A percentile compares a stretch with the other conserved stretches of the same genome.
Conservation (phyloP, 2,113 vertebrate species). For the Phalacrocorax aristotelis region DNA sequence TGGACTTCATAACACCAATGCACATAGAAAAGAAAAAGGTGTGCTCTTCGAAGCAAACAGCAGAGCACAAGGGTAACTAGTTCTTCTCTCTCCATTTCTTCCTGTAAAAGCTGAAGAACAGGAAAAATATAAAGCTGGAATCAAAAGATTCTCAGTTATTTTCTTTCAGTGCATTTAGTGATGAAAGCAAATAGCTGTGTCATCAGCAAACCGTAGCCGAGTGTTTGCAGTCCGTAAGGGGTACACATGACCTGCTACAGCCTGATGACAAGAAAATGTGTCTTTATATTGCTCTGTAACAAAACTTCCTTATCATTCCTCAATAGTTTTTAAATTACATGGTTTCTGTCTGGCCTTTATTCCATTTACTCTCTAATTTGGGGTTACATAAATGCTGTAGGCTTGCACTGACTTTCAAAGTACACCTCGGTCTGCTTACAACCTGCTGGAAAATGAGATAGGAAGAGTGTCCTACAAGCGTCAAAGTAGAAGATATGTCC, state of each 20-base stretch:
- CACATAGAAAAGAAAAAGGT: neutral
- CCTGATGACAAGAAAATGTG: neutral
- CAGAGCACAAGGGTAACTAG: neutral
- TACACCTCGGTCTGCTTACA: neutral
- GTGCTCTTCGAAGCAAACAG: neutral
- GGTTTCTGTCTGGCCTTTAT: neutral
- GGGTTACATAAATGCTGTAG: neutral
- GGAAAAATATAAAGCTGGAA: neutral
- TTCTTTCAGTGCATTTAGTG: neutral
- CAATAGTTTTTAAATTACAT: neutral
- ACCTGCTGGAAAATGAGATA: neutral
- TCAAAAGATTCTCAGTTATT: neutral
- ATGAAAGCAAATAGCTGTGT: neutral
- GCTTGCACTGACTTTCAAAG: neutral
- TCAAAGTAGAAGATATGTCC: neutral
- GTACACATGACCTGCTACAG: neutral
- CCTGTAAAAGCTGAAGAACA: neutral
- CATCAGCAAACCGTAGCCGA: neutral
- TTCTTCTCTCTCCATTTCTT: neutral
- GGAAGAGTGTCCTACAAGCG: neutral
- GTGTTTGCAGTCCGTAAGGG: neutral
- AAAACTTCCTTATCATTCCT: neutral
- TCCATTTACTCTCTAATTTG: neutral
- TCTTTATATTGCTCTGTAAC: neutral
- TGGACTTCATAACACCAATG: neutral